Percentiles rank a stretch among this genome's conserved stretches.
These are phyloP conservation scores for Pantelozetes paolii DNA, from an alignment of 2,888 invertebrate species.

Conservation along the genomic window DNA sequence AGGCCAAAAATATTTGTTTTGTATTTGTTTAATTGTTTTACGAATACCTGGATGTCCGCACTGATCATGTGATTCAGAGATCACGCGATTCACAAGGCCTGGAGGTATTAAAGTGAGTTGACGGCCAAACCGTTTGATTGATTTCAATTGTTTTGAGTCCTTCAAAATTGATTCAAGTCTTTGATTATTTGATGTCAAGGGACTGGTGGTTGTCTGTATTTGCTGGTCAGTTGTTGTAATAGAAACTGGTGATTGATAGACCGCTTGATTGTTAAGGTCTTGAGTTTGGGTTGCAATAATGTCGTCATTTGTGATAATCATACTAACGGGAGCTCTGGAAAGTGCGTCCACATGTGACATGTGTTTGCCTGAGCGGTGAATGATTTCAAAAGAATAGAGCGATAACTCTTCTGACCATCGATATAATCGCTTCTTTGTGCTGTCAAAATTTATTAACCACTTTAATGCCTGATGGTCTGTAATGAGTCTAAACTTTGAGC, in stretches of 20 bases:
- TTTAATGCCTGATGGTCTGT: conserved; percentile 36
- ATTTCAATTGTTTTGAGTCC: neutral
- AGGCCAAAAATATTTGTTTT: neutral
- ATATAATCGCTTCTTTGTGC: neutral
- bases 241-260: neutral
- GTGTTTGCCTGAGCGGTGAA: neutral
- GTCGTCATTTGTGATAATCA: neutral
- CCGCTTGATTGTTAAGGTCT: neutral
- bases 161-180: neutral
- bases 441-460: neutral
- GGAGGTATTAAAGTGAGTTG: neutral
- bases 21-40: neutral
- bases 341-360: neutral
- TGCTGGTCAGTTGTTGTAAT: neutral
- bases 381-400: neutral
- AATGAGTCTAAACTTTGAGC: neutral
- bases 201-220: neutral
- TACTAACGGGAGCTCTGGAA: neutral
- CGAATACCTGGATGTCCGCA: neutral
- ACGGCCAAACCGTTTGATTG: too few species aligned
- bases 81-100: neutral
- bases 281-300: neutral
- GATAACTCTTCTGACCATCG: neutral
- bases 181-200: neutral
- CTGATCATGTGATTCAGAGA: conserved; percentile 4